Evolutionary conservation across 2,888 invertebrate species (phyloP).

Genomic region (Netelia inedita): DNA sequence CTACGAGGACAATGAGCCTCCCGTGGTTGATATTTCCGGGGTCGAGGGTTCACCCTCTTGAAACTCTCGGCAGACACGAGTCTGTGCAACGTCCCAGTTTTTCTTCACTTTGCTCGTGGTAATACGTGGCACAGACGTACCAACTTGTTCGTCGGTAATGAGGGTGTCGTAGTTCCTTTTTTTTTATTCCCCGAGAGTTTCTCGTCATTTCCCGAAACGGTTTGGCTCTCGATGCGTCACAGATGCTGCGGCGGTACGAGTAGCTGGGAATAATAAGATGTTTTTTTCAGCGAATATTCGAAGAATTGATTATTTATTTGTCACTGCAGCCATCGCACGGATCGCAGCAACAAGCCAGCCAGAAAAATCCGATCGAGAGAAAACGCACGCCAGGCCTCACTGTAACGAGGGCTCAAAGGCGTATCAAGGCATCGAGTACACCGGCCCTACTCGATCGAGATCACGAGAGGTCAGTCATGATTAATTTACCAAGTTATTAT

Average conservation of each 20-base stretch:
- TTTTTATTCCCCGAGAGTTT: not conserved
- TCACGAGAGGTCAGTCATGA: conserved; percentile 78
- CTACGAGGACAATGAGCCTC: conserved; percentile 53
- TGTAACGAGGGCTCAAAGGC: conserved; percentile 80
- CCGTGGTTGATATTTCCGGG: conserved; percentile 55
- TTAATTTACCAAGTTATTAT: conserved; percentile 6
- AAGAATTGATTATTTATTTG: conserved; percentile 21
- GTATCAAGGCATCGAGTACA: conserved; percentile 82
- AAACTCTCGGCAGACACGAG: conserved; percentile 52
- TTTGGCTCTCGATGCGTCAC: conserved; percentile 12
- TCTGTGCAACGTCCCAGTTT: conserved; percentile 56
- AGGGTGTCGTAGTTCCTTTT: not conserved
- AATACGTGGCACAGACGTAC: conserved; percentile 37
- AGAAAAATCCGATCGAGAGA: conserved; percentile 73
- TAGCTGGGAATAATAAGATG: not conserved
- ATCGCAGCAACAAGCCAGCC: conserved; percentile 63
- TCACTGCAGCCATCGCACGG: conserved; percentile 69
- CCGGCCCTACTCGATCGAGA: conserved; percentile 81
- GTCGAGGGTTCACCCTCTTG: conserved; percentile 66
- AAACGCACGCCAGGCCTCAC: conserved; percentile 76
- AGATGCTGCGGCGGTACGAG: not conserved
- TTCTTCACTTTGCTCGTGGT: not conserved
- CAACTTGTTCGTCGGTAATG: conserved; percentile 41
- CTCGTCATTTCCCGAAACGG: not conserved
- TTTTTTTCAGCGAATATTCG: not conserved